Evolutionary conservation across 2,113 vertebrate genomes (phyloP).

Genomic region (Vidua macroura): DNA sequence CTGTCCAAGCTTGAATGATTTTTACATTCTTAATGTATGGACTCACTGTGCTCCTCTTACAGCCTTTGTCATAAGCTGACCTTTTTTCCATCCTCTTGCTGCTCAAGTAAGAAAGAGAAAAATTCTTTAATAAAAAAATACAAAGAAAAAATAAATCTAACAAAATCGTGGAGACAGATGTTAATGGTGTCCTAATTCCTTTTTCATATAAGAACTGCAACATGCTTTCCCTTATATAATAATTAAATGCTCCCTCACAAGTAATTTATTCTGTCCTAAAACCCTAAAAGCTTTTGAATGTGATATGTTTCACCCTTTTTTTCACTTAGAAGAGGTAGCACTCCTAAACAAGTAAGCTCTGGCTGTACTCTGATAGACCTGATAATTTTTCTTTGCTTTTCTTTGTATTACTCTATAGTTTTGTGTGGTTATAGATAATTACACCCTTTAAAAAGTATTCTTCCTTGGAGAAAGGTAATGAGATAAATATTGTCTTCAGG

Average conservation of each 20-base stretch:
- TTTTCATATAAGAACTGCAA: background rate
- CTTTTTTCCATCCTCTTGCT: background rate
- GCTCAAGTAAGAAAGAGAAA: background rate
- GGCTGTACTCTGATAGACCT: background rate
- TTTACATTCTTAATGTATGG: background rate
- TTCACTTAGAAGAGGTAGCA: background rate
- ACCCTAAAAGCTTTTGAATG: background rate
- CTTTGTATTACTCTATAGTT: background rate
- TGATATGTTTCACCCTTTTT: background rate
- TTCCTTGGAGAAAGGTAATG: background rate
- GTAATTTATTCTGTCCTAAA: background rate
- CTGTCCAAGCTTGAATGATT: background rate
- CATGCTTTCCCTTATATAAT: background rate
- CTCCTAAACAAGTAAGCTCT: background rate
- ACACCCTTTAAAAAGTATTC: background rate
- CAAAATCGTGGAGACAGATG: background rate
- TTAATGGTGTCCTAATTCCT: background rate
- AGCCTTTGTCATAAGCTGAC: background rate
- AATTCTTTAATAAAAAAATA: background rate
- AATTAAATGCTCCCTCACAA: background rate
- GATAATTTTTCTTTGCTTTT: background rate
- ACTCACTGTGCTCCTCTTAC: background rate
- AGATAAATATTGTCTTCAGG: background rate
- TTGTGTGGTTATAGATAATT: background rate
- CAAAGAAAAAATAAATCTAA: background rate